A percentile compares a stretch with the other conserved stretches of the same genome.
These are phyloP conservation scores for Choristoneura fumiferana DNA, from an alignment of 1,140 invertebrate species.

Conservation along the genomic window DNA sequence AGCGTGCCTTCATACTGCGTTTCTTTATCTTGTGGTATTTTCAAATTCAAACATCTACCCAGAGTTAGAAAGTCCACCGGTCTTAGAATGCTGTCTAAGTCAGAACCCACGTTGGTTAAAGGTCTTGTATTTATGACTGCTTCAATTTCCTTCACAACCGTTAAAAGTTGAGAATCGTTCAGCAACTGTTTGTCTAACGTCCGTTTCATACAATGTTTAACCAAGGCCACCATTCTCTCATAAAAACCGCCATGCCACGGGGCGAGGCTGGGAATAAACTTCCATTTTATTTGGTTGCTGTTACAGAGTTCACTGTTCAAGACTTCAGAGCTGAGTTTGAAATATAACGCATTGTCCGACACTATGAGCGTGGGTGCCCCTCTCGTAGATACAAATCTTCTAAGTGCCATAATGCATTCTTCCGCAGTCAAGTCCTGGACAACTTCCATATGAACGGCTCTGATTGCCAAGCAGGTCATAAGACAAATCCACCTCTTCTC, in stretches of 20 bases:
- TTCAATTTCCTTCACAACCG: slow-evolving; percentile 20
- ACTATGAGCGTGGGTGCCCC: slow-evolving; percentile 25
- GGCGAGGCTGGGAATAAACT: slow-evolving; percentile 21
- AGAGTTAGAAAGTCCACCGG: slow-evolving; percentile 20
- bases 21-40: not conserved
- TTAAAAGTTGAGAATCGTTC: slow-evolving; percentile 8
- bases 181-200: slow-evolving; percentile 21
- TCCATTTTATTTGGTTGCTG: slow-evolving; percentile 13
- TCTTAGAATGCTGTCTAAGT: slow-evolving; percentile 1
- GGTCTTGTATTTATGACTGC: slow-evolving; percentile 18
- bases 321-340: slow-evolving; percentile 17
- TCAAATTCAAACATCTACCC: not conserved
- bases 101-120: slow-evolving; percentile 4
- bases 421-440: slow-evolving; percentile 38
- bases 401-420: slow-evolving; percentile 36
- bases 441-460: slow-evolving; percentile 50
- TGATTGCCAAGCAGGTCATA: slow-evolving; percentile 36
- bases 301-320: not conserved
- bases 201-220: slow-evolving; percentile 22
- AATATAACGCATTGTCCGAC: slow-evolving; percentile 20
- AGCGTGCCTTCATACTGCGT: not conserved
- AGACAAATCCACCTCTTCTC: slow-evolving; percentile 47
- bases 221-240: slow-evolving; percentile 15
- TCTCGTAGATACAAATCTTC: slow-evolving; percentile 41
- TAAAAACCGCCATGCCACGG: slow-evolving; percentile 24